Base-by-base conservation (phyloP, 2,888 invertebrate species). In the Leptinotarsa rubiginosa region DNA sequence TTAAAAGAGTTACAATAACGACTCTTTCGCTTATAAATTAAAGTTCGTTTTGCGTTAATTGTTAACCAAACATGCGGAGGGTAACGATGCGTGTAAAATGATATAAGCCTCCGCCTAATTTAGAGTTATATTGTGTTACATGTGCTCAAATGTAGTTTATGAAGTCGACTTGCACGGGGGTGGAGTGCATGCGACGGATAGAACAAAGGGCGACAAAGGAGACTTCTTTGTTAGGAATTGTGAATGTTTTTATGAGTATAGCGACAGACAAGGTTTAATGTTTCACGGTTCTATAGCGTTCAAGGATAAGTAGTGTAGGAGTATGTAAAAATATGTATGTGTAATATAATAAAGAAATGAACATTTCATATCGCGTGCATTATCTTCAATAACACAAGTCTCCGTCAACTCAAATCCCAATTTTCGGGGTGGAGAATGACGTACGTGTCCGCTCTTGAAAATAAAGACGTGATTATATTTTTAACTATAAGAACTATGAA, bases 1-100 rank as follows among this genome's bases (percentile, higher is more conserved):
- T 62, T 62, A 62, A 41, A 62, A 62, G 62, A 62, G 62, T 62
- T 62, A 62, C 62, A 25, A 25, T 31, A 62, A 62, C 62, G 62
- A 62, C 25, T 15, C 25, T 62, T n/a, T n/a, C 4, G 62, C 41
- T 62, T 62, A 70, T 73, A 69, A 73, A 73, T 73, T 73, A 65
- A 65, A 15, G 65, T 56, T 59, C 66, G 66, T 73, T 73, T 59
- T 59, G 65, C 62, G 62, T 67, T 74, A 74, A 66, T 74, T 62
- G 66, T 74, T 59, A 74, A 69, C 54, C 70, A 62, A 74, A 74
- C 70, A 70, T 67, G 66, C 70, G 70, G 66, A 49, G 50, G 59
- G 50, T 59, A 70, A 62, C 69, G 56, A 52, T 22, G 25, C 62
- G 62, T 70, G 68, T 73, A 66, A 66, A 70, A 74, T 66, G 59